Evolutionary conservation across 2,888 invertebrate species (phyloP), one percentile per base, ranked within the genome.

Genomic region (Macaria notata): DNA sequence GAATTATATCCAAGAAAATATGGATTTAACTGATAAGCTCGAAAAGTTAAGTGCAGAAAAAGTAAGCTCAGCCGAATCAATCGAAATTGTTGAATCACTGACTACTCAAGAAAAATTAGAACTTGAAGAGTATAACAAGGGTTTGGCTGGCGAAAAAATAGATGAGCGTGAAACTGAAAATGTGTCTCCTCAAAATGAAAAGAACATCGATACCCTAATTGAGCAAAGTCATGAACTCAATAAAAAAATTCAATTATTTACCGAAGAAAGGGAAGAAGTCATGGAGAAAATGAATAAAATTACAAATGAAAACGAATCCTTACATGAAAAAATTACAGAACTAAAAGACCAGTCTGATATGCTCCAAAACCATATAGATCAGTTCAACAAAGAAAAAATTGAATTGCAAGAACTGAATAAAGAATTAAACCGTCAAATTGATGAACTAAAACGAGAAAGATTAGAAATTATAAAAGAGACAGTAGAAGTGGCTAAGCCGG

Each of bases 41-140:
- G 94, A 95, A 67, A 96, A 96, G 77, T 73, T 95, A 4, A 95
- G 94, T 72, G 92, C 93, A 19, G 94, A 94, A 76, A 95, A 95
- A 73, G 94, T 95, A 1, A 95, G 95, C 52, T 95, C 95, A 0
- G 95, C 95, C 3, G 95, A 95, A 81, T 95, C 95, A 48, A 95
- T 95, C 51, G 95, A 95, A 84, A 95, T 95, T 59, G 95, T 95
- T 0, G 95, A 95, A 73, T 91, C 94, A 9, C 84, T 95, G 59
- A 94, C 94, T 19, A 94, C 94, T 60, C 94, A 95, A 82, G 95
- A 95, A 78, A 94, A 94, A 72, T 75, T 94, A 46, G 95, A 95
- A 78, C 85, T 95, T 50, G 95, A 94, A 76, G 94, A 94, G 66
- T 95, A 94, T 69, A 94, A 94, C 65, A 93, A 94, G 73, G 88